These are phyloP conservation scores for Thamnophis elegans DNA, from an alignment of 2,797 vertebrate species.

Conservation along the genomic window DNA sequence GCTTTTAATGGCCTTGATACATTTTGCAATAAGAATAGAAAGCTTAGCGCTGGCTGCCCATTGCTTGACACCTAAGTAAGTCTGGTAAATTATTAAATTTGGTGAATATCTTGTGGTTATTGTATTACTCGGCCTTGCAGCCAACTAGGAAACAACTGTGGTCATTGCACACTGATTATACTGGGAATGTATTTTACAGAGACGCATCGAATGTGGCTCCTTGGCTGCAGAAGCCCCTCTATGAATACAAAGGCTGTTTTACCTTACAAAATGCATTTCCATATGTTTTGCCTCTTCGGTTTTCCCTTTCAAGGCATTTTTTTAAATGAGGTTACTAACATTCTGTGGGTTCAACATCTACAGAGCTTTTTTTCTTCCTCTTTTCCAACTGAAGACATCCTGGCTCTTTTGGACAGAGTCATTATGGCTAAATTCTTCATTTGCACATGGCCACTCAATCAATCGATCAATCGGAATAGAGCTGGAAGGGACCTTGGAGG, in stretches of 20 bases:
- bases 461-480: no score
- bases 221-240: slow-evolving; percentile 57
- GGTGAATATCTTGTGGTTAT: slow-evolving; percentile 63
- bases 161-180: slow-evolving; percentile 68
- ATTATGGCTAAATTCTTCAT: background rate
- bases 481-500: no score
- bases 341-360: slow-evolving; percentile 56
- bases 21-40: slow-evolving; percentile 24
- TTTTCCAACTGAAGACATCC: slow-evolving; percentile 23
- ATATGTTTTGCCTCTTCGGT: slow-evolving; percentile 52
- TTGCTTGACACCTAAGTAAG: slow-evolving; percentile 58
- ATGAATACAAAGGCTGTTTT: slow-evolving; percentile 55
- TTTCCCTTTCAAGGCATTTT: slow-evolving; percentile 51
- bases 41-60: slow-evolving; percentile 28
- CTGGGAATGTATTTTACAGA: slow-evolving; percentile 64
- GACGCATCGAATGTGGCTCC: slow-evolving; percentile 59
- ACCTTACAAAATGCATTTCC: slow-evolving; percentile 54
- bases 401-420: slow-evolving; percentile 45
- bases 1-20: slow-evolving; percentile 19
- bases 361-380: background rate
- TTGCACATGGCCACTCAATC: no score
- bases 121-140: slow-evolving; percentile 68
- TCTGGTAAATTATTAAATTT: slow-evolving; percentile 68
- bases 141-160: slow-evolving; percentile 74
- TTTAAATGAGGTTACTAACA: slow-evolving; percentile 51